These are phyloP conservation scores for Lepilemur septentrionalis DNA, from an alignment of 2,797 vertebrate species.

Conservation along the genomic window DNA sequence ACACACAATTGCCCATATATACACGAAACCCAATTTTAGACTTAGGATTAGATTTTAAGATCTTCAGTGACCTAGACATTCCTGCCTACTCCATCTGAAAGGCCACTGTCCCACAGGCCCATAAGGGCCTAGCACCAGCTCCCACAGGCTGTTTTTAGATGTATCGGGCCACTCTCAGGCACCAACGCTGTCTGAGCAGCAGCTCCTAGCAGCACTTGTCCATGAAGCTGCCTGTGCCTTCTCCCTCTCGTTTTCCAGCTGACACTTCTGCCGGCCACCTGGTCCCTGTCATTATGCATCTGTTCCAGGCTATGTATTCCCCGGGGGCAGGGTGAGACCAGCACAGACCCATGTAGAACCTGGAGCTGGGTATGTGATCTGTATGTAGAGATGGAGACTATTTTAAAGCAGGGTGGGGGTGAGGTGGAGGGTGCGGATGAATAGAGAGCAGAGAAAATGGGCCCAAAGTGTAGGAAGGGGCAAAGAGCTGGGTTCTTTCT, in stretches of 20 bases:
- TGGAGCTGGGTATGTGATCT: not conserved
- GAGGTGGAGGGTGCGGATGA: not conserved
- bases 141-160: not conserved
- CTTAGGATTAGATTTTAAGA: not conserved
- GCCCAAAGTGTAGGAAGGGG: not conserved
- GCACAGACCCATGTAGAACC: not conserved
- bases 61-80: not conserved
- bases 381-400: not conserved
- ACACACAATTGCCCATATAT: not conserved
- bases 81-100: not conserved
- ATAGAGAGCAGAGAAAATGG: not conserved
- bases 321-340: not conserved
- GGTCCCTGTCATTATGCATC: not conserved
- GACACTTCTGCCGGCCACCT: not conserved
- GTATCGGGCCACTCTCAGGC: not conserved
- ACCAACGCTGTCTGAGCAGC: not conserved
- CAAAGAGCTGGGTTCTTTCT: not conserved
- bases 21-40: not conserved
- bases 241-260: not conserved
- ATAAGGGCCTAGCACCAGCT: not conserved
- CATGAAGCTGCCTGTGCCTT: not conserved
- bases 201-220: not conserved
- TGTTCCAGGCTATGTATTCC: not conserved
- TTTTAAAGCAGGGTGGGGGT: not conserved
- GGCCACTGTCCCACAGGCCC: not conserved